Evolutionary conservation across 2,113 vertebrate species (phyloP).

Genomic region (Tragelaphus strepsiceros): DNA sequence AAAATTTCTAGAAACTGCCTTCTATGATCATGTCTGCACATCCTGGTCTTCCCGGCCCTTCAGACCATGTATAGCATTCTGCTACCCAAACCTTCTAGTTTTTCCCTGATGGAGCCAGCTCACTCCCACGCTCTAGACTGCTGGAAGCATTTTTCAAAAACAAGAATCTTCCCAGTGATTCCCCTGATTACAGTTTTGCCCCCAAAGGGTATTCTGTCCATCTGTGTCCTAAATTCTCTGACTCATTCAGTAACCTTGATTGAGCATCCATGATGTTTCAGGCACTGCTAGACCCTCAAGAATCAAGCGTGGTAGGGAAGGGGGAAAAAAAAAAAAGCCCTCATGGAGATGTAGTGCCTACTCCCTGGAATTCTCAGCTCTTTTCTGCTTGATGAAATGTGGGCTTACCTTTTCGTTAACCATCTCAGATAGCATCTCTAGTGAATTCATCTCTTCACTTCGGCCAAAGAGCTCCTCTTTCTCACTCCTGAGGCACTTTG

Average conservation of each 20-base stretch:
- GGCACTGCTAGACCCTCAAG: background rate
- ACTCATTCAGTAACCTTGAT: background rate
- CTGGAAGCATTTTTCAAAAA: background rate
- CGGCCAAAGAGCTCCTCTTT: background rate
- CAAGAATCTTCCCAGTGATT: background rate
- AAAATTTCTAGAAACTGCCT: background rate
- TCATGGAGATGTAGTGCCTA: background rate
- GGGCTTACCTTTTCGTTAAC: background rate
- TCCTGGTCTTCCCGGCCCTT: background rate
- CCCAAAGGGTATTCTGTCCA: background rate
- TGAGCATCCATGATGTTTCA: background rate
- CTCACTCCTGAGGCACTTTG: background rate
- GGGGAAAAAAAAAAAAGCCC: background rate
- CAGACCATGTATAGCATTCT: background rate
- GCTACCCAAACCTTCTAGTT: background rate
- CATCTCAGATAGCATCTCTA: background rate
- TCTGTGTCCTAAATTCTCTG: background rate
- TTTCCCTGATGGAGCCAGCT: background rate
- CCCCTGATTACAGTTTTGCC: background rate
- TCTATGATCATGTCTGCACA: background rate
- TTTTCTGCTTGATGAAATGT: background rate
- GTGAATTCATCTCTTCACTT: background rate
- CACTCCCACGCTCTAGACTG: background rate
- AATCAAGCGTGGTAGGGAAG: background rate
- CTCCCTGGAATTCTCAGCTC: background rate